Conservation (phyloP, 2,797 vertebrate species). For the Natrix natrix region DNA sequence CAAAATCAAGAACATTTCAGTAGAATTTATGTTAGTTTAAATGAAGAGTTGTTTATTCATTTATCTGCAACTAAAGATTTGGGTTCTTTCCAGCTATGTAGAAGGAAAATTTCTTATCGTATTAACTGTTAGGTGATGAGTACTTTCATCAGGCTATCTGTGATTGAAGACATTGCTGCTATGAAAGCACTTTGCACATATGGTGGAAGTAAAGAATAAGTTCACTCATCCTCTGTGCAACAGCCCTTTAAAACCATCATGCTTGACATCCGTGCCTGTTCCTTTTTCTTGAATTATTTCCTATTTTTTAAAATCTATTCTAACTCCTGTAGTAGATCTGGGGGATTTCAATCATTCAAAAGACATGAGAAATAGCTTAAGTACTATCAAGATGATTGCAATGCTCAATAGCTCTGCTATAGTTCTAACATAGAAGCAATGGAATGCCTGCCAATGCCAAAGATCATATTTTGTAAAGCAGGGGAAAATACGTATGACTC, state of each 20-base stretch:
- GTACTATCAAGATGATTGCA: neutral
- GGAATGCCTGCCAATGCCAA: neutral
- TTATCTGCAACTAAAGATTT: slow-evolving; percentile 1
- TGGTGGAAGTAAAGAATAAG: neutral
- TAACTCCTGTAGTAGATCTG: neutral
- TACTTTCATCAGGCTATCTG: slow-evolving; percentile 11
- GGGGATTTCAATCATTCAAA: neutral
- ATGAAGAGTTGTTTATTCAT: neutral
- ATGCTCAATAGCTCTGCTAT: neutral
- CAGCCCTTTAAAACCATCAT: neutral
- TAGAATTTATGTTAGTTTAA: neutral
- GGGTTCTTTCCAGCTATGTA: neutral
- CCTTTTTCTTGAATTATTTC: neutral
- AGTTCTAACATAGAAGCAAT: neutral
- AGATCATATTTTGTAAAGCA: neutral
- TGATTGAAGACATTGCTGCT: neutral
- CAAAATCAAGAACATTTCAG: neutral
- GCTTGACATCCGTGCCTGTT: neutral
- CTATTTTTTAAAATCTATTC: neutral
- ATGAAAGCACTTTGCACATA: slow-evolving; percentile 5
- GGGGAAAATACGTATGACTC: neutral
- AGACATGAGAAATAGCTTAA: neutral
- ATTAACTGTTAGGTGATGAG: neutral
- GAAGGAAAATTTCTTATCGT: slow-evolving; percentile 21
- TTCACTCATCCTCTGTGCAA: neutral